Conservation (phyloP, 2,797 vertebrate species). For the Muscicapa comitata region DNA sequence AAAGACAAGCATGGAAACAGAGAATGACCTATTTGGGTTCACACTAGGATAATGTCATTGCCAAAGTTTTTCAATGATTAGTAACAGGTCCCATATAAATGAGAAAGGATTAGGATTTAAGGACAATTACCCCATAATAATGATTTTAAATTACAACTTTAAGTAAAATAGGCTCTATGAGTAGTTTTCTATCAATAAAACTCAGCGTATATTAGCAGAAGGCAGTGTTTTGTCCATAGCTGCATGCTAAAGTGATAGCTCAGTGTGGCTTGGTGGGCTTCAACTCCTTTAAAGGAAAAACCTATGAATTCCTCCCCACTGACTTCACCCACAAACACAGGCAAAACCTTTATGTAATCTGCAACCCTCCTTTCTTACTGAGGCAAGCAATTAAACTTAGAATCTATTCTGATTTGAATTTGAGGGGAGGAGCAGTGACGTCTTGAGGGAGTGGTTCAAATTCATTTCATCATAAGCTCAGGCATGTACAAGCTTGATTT, state of each 20-base stretch:
- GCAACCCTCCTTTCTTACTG: neutral
- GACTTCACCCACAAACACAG: neutral
- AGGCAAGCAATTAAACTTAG: neutral
- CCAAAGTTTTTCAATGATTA: neutral
- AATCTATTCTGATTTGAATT: neutral
- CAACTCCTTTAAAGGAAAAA: neutral
- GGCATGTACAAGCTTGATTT: slow-evolving; percentile 34
- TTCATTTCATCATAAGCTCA: neutral
- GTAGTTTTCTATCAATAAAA: neutral
- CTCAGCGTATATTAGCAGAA: neutral
- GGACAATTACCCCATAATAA: neutral
- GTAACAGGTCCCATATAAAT: neutral
- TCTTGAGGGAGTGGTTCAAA: slow-evolving; percentile 8
- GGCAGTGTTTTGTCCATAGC: neutral
- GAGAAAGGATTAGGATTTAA: neutral
- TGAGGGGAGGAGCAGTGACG: neutral
- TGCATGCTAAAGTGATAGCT: neutral
- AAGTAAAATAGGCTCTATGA: neutral
- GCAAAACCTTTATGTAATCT: neutral
- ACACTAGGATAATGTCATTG: neutral
- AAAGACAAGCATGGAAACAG: neutral
- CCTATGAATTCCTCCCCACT: neutral
- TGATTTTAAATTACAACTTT: neutral
- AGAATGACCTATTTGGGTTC: neutral
- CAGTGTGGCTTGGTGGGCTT: neutral